These are phyloP conservation scores for Lasioglossum zephyrum DNA, from an alignment of 2,888 invertebrate genomes.

Conservation along the genomic window DNA sequence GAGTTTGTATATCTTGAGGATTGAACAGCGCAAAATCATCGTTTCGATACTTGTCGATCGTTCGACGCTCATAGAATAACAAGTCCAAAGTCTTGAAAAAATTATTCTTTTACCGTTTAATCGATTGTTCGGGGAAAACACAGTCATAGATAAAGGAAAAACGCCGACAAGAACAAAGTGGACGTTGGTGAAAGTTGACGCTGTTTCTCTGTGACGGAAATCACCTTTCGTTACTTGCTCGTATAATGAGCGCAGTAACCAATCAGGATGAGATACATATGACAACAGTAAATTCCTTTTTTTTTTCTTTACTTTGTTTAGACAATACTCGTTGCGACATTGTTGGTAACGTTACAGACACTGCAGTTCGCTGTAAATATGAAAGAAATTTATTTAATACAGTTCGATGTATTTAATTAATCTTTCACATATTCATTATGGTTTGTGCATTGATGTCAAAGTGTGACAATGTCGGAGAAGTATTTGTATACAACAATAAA, in stretches of 20 bases:
- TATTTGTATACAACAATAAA: neutral
- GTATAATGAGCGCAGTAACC: slow-evolving; percentile 74
- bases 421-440: neutral
- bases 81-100: neutral
- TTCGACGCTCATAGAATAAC: neutral
- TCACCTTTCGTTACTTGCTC: slow-evolving; percentile 26
- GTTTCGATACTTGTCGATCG: slow-evolving; percentile 35
- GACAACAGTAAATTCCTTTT: slow-evolving; percentile 76
- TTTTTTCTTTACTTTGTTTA: slow-evolving; percentile 16
- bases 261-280: slow-evolving; percentile 78
- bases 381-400: neutral
- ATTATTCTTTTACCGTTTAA: neutral
- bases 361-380: neutral
- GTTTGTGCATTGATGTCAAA: neutral
- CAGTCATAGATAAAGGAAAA: neutral
- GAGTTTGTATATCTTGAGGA: neutral
- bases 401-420: neutral
- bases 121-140: neutral
- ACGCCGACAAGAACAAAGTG: neutral
- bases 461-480: neutral
- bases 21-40: slow-evolving; percentile 29
- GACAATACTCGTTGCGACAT: neutral
- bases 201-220: slow-evolving; percentile 20
- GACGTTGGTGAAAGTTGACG: slow-evolving; percentile 39
- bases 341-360: neutral